Conservation (phyloP, 2,888 invertebrate genomes). For the Drosophila imparisetae region DNA sequence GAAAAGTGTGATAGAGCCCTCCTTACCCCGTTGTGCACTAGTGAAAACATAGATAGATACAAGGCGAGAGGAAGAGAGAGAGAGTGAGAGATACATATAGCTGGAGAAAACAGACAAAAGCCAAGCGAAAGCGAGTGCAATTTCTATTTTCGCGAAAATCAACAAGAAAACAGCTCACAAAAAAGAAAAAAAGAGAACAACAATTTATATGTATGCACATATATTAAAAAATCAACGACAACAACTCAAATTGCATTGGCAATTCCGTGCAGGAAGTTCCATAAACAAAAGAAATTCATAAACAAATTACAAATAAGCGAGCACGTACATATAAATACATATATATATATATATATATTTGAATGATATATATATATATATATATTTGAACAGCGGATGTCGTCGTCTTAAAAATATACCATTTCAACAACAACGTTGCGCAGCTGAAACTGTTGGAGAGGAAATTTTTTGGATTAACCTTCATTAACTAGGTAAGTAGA, state of each 20-base stretch:
- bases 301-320: conserved; percentile 43
- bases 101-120: conserved; percentile 36
- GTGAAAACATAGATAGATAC: conserved; percentile 34
- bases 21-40: conserved; percentile 5
- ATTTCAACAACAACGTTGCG: conserved; percentile 6
- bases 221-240: conserved; percentile 19
- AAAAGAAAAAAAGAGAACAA: conserved; percentile 21
- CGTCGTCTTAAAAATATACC: conserved; percentile 12
- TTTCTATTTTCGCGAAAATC: conserved; percentile 58
- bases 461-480: conserved; percentile 43
- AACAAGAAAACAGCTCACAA: conserved; percentile 10
- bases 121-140: conserved; percentile 64
- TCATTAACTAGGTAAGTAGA: conserved; percentile 56
- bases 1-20: conserved; percentile 2
- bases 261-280: conserved; percentile 61
- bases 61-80: conserved; percentile 11
- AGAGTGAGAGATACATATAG: conserved; percentile 12
- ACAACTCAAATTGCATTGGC: conserved; percentile 38
- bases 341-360: conserved; percentile 9
- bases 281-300: conserved; percentile 50
- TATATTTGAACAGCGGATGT: conserved; percentile 45
- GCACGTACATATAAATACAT: conserved; percentile 18
- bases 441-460: background rate
- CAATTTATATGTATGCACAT: conserved; percentile 8
- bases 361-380: background rate